Percentiles rank a stretch among this genome's conserved stretches.
phyloP scores from a whole-genome alignment of 2,797 vertebrate species.

The Xiphorhynchus erythropygius region DNA sequence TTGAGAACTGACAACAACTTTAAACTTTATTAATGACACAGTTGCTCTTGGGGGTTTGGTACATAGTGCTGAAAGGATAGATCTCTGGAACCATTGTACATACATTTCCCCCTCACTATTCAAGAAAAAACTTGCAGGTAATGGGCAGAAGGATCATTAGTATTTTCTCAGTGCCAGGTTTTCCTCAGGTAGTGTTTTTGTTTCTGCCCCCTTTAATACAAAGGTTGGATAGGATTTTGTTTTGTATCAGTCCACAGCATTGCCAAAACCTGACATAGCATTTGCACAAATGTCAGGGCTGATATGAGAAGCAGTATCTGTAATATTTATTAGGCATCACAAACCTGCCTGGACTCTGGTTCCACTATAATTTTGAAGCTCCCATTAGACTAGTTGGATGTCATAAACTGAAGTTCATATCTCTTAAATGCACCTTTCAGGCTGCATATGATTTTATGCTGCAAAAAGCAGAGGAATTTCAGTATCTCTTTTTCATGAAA shows the following conservation, averaged over 20 bases:
- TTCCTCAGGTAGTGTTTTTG: not conserved
- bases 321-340: not conserved
- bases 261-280: not conserved
- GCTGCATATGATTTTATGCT: not conserved
- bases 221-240: not conserved
- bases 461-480: not conserved
- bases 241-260: not conserved
- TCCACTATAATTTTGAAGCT: not conserved
- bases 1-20: not conserved
- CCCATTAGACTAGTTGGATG: not conserved
- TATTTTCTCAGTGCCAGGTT: not conserved
- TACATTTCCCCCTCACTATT: not conserved
- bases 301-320: not conserved
- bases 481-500: not conserved
- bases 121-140: not conserved
- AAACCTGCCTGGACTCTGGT: not conserved
- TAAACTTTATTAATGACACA: not conserved
- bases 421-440: slow-evolving; percentile 9
- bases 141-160: not conserved
- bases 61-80: not conserved
- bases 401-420: slow-evolving; percentile 17
- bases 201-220: not conserved
- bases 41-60: not conserved
- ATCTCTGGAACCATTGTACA: not conserved
- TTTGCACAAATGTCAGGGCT: not conserved